Evolutionary conservation across 2,888 invertebrate species (phyloP), one percentile per base, ranked within the genome.

Genomic region (Leistus spinibarbis): DNA sequence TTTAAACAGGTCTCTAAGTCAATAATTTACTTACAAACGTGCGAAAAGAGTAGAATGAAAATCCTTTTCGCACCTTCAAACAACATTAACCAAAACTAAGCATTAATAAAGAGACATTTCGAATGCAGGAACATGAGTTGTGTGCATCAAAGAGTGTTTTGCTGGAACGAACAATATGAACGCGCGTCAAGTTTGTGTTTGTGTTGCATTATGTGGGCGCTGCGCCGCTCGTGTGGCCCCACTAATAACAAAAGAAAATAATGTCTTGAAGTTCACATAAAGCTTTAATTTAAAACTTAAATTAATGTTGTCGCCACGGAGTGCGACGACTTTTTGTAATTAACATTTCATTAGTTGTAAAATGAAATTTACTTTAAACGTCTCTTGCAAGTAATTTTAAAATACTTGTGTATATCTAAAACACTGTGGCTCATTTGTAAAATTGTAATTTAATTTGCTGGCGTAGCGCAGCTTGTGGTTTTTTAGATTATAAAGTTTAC

Each of bases 231-330:
- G n/a, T 27, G 27, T 17, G 5, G 4, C 64, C 22, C 64, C 13
- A 10, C 23, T 23, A 64, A 23, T 64, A 64, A 64, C 76, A 23
- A 76, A 76, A 77, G 78, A 78, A 79, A 79, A 78, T 79, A 80
- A 79, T 79, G 79, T 77, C 63, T 75, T 72, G 78, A 77, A 79
- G 78, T 79, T 79, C 79, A 76, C 78, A 80, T 78, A 79, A 80
- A 79, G 79, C 79, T 78, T 80, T 79, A 78, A 80, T 80, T 80
- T 78, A 78, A 79, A 80, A 80, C 78, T 80, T 80, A 80, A 80
- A 80, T 80, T 79, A 79, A 79, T 79, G 79, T 79, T 77, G 79
- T 78, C 78, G 78, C 69, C 72, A 69, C 78, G 73, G 77, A 78
- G 77, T 24, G 73, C 64, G 76, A 78, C 77, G 77, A 79, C 78